Base-by-base conservation (phyloP, 2,113 vertebrate species). In the Galbula dea region DNA sequence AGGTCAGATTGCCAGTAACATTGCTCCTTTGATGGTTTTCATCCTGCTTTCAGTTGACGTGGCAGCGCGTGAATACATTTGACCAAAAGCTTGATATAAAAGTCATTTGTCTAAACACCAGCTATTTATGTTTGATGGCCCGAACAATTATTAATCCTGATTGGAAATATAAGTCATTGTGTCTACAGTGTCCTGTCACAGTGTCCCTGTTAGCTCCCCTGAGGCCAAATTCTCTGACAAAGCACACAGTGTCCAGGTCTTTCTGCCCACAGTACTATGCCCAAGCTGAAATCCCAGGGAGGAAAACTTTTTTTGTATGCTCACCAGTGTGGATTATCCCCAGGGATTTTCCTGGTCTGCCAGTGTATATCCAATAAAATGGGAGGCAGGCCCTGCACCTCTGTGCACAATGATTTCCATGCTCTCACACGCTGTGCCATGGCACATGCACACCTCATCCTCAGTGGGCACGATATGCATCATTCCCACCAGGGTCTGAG, bases 131-230 rank as follows among this genome's bases (percentile, higher is more conserved):
- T 95, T 94, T 96, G 96, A 96, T 95, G 95, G 89, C 82, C 87
- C 77, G 94, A 87, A 85, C 87, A 93, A 89, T 83, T 92, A 92
- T 94, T 96, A 96, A 95, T 94, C 94, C 89, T 96, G 92, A 94
- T 95, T 96, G 89, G 86, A 96, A 96, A 95, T 93, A 93, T 90
- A 96, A 91, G 83, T 93, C 85, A 89, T 93, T 95, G 85, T 96
- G 79, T 91, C 83, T 93, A 80, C 79, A 88, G 83, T 52, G 65
- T 88, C 92, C 94, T 96, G 87, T 89, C 85, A 89, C 67, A 92
- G 78, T 66, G 91, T 61, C 82, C 15, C 93, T 37, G 29, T 73
- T 88, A 93, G 78, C 67, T 94, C 82, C 92, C 93, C 90, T 6
- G 85, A 88, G 92, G 96, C 96, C 88, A 94, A 94, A 94, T 91